phyloP scores from a whole-genome alignment of 2,888 invertebrate genomes.

The Mesoligia furuncula region DNA sequence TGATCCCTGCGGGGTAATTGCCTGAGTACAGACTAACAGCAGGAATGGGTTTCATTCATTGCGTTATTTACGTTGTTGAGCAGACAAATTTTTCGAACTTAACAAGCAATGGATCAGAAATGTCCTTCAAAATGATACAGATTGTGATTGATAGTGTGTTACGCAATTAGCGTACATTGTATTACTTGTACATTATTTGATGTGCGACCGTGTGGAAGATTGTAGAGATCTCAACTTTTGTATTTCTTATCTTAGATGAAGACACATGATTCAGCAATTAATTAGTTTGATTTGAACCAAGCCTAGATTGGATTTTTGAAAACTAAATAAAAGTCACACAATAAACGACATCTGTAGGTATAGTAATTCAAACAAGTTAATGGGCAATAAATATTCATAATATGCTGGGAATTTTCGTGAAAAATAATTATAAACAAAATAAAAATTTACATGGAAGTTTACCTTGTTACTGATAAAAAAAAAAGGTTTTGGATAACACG shows the following conservation, averaged over 20 bases:
- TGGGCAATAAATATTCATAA: constrained; percentile 23
- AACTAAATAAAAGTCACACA: neutral
- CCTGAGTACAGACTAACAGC: no score
- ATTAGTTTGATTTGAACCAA: neutral
- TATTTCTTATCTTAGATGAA: neutral
- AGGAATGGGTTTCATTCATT: no score
- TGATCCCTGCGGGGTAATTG: no score
- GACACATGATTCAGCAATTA: neutral
- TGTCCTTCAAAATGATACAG: no score
- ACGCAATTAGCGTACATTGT: neutral
- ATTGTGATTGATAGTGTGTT: no score
- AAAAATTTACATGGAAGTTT: neutral
- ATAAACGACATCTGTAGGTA: neutral
- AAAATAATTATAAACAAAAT: constrained; percentile 18
- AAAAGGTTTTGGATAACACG: neutral
- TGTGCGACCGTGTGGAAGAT: neutral
- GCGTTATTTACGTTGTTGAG: no score
- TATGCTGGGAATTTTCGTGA: constrained; percentile 22
- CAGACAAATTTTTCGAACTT: no score
- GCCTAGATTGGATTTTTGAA: neutral
- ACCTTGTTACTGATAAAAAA: neutral
- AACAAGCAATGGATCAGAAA: no score
- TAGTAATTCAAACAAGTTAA: neutral
- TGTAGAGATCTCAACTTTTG: neutral
- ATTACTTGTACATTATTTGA: neutral